Percentiles rank a stretch among this genome's conserved stretches.
These are phyloP conservation scores for Chaetodon trifasciatus DNA, from an alignment of 2,797 vertebrate species.

Conservation along the genomic window DNA sequence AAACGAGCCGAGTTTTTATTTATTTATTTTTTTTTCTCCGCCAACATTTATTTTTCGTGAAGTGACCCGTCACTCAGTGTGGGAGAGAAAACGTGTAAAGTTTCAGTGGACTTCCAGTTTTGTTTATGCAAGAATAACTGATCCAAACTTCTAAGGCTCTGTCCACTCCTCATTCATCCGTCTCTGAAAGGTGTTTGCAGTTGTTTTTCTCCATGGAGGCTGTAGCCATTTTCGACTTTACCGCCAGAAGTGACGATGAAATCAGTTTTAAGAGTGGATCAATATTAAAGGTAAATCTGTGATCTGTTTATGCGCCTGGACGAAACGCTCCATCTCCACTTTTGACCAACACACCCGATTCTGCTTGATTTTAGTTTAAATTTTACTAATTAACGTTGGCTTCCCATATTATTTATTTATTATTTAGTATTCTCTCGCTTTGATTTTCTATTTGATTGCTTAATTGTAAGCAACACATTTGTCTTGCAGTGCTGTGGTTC, in stretches of 20 bases:
- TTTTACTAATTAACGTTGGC: not conserved
- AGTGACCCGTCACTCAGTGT: not conserved
- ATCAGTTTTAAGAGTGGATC: not conserved
- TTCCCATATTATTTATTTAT: too few species aligned
- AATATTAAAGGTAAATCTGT: not conserved
- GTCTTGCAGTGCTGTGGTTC: not conserved
- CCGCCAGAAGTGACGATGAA: not conserved
- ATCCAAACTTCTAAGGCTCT: not conserved
- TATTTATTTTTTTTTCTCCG: not conserved
- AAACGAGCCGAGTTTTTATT: not conserved
- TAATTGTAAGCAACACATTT: not conserved
- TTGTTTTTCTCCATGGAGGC: not conserved
- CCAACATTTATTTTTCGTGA: not conserved
- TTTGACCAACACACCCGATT: too few species aligned
- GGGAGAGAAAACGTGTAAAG: not conserved
- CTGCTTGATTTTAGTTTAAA: not conserved
- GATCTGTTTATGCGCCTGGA: not conserved
- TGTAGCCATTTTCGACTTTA: not conserved
- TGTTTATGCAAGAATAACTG: not conserved
- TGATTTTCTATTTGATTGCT: not conserved
- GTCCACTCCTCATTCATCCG: not conserved
- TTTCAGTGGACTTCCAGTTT: not conserved
- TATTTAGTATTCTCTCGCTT: not conserved
- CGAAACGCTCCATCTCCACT: too few species aligned
- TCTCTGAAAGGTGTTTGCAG: not conserved